Conservation (phyloP, 2,113 vertebrate genomes). For the Vimba vimba region DNA sequence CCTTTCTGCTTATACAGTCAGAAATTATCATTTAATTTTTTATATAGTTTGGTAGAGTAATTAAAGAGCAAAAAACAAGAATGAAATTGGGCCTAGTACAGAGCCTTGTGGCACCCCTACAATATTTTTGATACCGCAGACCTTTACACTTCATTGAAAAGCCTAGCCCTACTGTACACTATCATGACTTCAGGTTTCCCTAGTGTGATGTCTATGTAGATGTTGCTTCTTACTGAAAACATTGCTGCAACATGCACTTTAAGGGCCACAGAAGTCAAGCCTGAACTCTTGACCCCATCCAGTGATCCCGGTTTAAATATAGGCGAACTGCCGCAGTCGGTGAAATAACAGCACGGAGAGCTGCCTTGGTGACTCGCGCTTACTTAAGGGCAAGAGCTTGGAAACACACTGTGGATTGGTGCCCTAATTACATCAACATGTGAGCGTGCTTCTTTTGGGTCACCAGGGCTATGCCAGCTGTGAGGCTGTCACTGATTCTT, state of each 20-base stretch:
- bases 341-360: background rate
- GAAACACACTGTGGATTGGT: background rate
- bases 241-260: constrained; percentile 24
- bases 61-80: background rate
- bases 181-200: background rate
- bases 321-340: background rate
- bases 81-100: background rate
- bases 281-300: constrained; percentile 9
- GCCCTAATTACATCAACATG: constrained; percentile 32
- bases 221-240: constrained; percentile 21
- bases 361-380: background rate
- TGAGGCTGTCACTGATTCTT: background rate
- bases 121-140: background rate
- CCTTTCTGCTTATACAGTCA: background rate
- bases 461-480: background rate
- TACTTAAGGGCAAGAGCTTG: background rate
- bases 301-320: background rate
- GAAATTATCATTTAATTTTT: background rate
- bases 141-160: background rate
- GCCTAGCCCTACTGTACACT: too few relatives aligned
- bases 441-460: background rate
- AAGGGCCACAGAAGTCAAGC: constrained; percentile 20
- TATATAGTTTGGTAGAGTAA: background rate
- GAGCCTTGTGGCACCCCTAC: background rate
- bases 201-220: background rate